Conservation (phyloP, 23 tunicate genomes). For the Ascidia mentula region DNA sequence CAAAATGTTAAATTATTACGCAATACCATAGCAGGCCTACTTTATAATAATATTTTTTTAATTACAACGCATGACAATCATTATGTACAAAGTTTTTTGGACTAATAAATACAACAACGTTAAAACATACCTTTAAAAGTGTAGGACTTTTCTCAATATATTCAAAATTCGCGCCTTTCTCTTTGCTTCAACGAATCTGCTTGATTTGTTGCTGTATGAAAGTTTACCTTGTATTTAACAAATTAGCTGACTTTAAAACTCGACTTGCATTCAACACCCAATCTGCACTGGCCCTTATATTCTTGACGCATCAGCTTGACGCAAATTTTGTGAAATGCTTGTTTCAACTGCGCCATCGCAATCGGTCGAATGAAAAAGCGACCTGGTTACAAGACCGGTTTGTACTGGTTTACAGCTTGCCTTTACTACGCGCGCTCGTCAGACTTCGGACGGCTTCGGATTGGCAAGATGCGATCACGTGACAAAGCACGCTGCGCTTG, state of each 20-base stretch:
- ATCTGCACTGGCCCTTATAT: background rate
- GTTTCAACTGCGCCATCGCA: constrained; percentile 2
- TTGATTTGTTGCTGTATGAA: background rate
- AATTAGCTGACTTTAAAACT: background rate
- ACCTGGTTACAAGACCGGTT: constrained; percentile 35
- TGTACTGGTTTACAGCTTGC: constrained; percentile 33
- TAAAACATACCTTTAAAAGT: background rate
- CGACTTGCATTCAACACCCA: background rate
- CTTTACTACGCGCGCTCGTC: constrained; percentile 9
- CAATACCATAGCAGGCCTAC: no score
- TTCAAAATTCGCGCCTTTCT: constrained; percentile 5
- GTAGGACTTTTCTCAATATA: background rate
- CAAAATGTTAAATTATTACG: no score
- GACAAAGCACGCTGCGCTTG: background rate
- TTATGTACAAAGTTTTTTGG: no score
- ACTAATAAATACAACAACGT: no score
- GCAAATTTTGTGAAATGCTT: background rate
- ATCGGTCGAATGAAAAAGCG: background rate
- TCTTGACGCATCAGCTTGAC: background rate
- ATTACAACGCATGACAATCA: no score
- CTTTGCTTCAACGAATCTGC: background rate
- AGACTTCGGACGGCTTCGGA: constrained; percentile 2
- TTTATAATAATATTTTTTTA: no score
- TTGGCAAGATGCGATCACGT: background rate
- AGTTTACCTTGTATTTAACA: background rate